Conservation (phyloP, 1,140 invertebrate species). For the Physella acuta region DNA sequence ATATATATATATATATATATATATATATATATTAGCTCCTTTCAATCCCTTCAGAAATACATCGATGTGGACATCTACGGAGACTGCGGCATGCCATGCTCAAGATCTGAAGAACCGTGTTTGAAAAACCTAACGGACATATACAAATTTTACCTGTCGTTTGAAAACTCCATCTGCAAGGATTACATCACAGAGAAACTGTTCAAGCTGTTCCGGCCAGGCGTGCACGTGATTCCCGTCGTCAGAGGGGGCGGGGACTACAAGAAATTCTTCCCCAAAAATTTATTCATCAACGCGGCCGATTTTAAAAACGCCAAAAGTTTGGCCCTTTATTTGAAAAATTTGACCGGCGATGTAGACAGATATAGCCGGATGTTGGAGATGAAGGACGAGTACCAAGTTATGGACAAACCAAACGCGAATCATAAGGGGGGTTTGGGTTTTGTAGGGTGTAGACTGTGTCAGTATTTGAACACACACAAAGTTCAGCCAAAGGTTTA, state of each 20-base stretch:
- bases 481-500: neutral
- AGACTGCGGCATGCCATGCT: conserved; percentile 59
- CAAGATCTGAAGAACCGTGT: no score
- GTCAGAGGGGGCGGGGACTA: conserved; percentile 17
- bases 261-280: conserved; percentile 7
- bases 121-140: neutral
- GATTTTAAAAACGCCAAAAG: conserved; percentile 10
- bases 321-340: conserved; percentile 14
- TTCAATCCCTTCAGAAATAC: conserved; percentile 62
- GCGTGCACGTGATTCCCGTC: conserved; percentile 17
- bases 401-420: neutral
- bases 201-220: neutral
- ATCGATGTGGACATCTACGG: conserved; percentile 75
- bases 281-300: conserved; percentile 14
- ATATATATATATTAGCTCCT: no score
- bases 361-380: conserved; percentile 19
- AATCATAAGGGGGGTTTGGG: no score
- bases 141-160: conserved; percentile 22
- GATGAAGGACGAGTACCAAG: conserved; percentile 9
- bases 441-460: neutral
- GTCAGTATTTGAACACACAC: neutral
- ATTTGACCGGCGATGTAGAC: conserved; percentile 9
- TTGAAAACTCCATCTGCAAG: conserved; percentile 21
- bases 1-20: no score
- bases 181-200: conserved; percentile 26